phyloP scores from a whole-genome alignment of 2,113 vertebrate species.

The Craseonycteris thonglongyai region DNA sequence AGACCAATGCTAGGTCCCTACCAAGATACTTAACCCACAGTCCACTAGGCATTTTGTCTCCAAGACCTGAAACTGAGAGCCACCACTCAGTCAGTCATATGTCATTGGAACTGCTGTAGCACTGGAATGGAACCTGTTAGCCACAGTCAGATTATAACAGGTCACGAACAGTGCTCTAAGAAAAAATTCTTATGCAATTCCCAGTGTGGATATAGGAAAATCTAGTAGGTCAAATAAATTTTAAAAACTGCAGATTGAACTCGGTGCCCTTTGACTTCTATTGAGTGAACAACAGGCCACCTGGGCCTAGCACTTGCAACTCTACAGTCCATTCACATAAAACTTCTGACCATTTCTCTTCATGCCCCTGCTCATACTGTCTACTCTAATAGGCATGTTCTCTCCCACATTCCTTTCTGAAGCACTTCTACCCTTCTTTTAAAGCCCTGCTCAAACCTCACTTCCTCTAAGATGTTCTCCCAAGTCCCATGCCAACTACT shows the following conservation, averaged over 20 bases:
- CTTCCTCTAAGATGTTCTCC: not conserved
- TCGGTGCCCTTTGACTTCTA: not conserved
- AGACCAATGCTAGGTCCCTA: not conserved
- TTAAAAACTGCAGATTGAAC: not conserved
- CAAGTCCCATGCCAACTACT: not conserved
- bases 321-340: not conserved
- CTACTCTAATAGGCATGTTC: not conserved
- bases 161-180: slow-evolving; percentile 67
- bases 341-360: not conserved
- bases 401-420: not conserved
- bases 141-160: slow-evolving; percentile 49
- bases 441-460: not conserved
- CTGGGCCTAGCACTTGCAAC: not conserved
- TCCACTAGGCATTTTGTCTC: not conserved
- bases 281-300: not conserved
- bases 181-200: not conserved
- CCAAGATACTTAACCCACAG: not conserved
- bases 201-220: not conserved
- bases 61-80: slow-evolving; percentile 24
- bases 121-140: slow-evolving; percentile 69
- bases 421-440: not conserved
- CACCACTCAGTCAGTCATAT: slow-evolving; percentile 31
- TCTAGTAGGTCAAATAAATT: not conserved
- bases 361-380: not conserved
- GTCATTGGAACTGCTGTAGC: slow-evolving; percentile 40